Evolutionary conservation across 2,888 invertebrate species (phyloP), one percentile per base, ranked within the genome.

Genomic region (Heliconius erato): DNA sequence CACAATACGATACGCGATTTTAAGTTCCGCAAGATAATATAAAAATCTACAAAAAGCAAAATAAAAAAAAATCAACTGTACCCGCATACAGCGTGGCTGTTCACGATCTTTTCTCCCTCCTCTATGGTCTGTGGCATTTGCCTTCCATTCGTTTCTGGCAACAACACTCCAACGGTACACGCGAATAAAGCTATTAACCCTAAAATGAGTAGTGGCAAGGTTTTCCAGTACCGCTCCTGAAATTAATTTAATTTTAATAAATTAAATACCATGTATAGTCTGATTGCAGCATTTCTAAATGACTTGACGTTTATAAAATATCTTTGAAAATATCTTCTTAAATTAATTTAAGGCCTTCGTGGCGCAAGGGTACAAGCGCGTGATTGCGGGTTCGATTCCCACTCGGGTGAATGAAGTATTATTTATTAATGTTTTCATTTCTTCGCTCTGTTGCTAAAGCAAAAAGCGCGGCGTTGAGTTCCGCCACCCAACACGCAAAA

Each of bases 91-190:
- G 91, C 87, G 80, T 91, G 89, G 40, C 91, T 90, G 54, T 88
- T 85, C n/a, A 93, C 91, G 40, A 94, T 90, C 32, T 88, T 87
- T 88, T 95, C 95, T 0, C 94, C 93, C 65, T 95, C 95, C 3
- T 91, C 91, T 82, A 95, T 91, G 14, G 92, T 94, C 88, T 95
- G 94, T 85, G 95, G 95, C 94, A 95, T 93, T 71, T 91, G 87
- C 28, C 89, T 86, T n/a, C 94, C 94, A 74, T 88, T 91, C 3
- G 95, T 95, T 89, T 95, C 95, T 0, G 95, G 95, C 79, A 95
- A 84, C 79, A 90, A 87, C 68, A 91, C 82, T 2, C 93, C 87
- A 32, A 90, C 89, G 9, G 88, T 85, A 40, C 90, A 91, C 32
- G 92, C 91, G 14, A 90, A 71, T 84, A 93, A 74, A 23, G 92